Percentiles rank a stretch among this genome's conserved stretches.
phyloP scores from a whole-genome alignment of 2,113 vertebrate species.

The Argyrosomus japonicus region DNA sequence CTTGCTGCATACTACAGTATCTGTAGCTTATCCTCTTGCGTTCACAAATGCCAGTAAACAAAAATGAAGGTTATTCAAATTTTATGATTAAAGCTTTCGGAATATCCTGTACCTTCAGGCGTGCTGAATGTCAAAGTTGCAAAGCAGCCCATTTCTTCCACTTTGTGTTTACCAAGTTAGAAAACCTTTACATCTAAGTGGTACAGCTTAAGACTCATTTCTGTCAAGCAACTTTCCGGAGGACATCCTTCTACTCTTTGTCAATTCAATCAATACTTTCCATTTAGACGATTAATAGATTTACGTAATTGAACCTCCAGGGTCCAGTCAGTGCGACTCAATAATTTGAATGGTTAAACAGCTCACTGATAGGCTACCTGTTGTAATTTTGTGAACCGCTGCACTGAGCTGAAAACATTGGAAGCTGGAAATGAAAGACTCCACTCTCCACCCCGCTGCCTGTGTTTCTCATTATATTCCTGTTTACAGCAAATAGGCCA shows the following conservation, averaged over 20 bases:
- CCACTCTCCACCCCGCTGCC: background rate
- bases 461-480: background rate
- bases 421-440: constrained; percentile 33
- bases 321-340: constrained; percentile 41
- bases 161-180: background rate
- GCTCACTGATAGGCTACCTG: constrained; percentile 45
- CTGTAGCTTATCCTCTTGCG: constrained; percentile 2
- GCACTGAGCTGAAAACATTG: constrained; percentile 38
- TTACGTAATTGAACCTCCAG: constrained; percentile 65
- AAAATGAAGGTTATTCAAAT: constrained; percentile 4
- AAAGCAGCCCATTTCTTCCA: background rate
- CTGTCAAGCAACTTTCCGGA: constrained; percentile 37
- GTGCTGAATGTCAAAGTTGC: background rate
- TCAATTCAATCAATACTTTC: constrained; percentile 66
- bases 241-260: constrained; percentile 49
- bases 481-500: constrained; percentile 10
- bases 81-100: background rate
- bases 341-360: constrained; percentile 66
- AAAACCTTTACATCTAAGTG: background rate
- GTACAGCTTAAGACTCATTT: constrained; percentile 2
- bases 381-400: constrained; percentile 42
- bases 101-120: background rate
- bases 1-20: constrained; percentile 25
- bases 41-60: constrained; percentile 2
- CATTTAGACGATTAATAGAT: constrained; percentile 72